Base-by-base conservation (phyloP, 1,140 invertebrate genomes). In the Mamestra configurata region DNA sequence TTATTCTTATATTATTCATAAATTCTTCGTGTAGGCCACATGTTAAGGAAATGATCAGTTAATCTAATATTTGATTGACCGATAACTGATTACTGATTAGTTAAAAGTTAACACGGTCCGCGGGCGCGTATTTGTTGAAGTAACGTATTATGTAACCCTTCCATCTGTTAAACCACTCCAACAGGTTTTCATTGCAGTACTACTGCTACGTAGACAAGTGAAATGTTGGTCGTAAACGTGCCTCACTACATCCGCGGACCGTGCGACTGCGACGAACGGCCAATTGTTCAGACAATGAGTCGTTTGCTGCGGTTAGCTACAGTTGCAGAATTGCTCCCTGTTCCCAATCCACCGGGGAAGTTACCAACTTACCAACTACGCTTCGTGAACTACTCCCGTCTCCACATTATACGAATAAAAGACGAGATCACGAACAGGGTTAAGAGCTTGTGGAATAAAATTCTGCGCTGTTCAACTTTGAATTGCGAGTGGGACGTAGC, bases 91-190 rank as follows among this genome's bases (percentile, higher is more conserved):
- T 75, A 59, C 35, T 57, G 53, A 59, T 75, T 75, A 57, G 71
- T 24, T 27, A 57, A 73, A 72, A 53, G 20, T 40, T 59, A 57
- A 75, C 35, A 75, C 53, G 51, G 53, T 24, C 71, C 51, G 18
- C 35, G 20, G 51, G 35, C 53, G 49, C 49, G 70, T 72, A 24
- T 75, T 75, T 59, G 53, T 75, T 43, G 71, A 59, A 75, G 51
- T 75, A 57, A 75, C 35, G 51, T 70, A 46, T 75, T 75, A 59
- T 27, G 71, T 59, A 75, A 75, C 35, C 8, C n/a, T 73, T 57
- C 71, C 68, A 71, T 71, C 68, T 71, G 68, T 71, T 71, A 59
- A 75, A 75, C 71, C 51, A 75, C 71, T 57, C 71, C 35, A 43
- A 75, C 71, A 75, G 71, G 71, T 75, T 75, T 75, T 37, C 68